Base-by-base conservation (phyloP, 1,140 invertebrate species). In the Ceratoteleas bidentatus region DNA sequence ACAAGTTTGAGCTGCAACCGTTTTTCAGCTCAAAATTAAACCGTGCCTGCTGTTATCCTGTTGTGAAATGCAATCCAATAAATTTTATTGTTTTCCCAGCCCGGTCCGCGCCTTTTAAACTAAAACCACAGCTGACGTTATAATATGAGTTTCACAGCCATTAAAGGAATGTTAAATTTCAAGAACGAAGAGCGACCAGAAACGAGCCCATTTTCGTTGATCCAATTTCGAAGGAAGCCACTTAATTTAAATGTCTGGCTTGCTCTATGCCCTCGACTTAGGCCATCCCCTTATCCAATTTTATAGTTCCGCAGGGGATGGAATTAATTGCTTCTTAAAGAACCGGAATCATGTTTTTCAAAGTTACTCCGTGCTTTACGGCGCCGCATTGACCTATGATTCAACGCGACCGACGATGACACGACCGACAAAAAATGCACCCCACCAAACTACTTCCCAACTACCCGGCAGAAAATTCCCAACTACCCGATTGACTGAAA, bases 261-360 rank as follows among this genome's bases (percentile, higher is more conserved):
- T 74, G 74, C 61, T 54, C 75, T 78, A 76, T 79, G 54, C 72
- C 75, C 40, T 34, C 68, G 56, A 75, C 57, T 68, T 58, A 60
- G 68, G 54, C 58, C 61, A 72, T 75, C 74, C 61, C 66, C 57
- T 74, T 62, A 50, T 81, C 66, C 79, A 73, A 82, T 80, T 87
- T 86, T 87, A 85, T 85, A 84, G 79, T 87, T 83, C 87, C 86
- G 84, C 83, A 61, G 85, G 83, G 84, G 85, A 89, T 73, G 82
- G 68, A 89, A 90, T 91, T 89, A 91, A 90, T 91, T 89, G 87
- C 87, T 88, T 87, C 88, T 88, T 89, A 87, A 90, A 84, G 83
- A 90, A 89, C 76, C 82, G 69, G 84, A 89, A 90, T 90, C 87
- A 90, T 88, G 86, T 91, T 89, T 90, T 87, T 84, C 84, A 56